These are phyloP conservation scores for Biston stratarius DNA, from an alignment of 2,888 invertebrate species.

Conservation along the genomic window DNA sequence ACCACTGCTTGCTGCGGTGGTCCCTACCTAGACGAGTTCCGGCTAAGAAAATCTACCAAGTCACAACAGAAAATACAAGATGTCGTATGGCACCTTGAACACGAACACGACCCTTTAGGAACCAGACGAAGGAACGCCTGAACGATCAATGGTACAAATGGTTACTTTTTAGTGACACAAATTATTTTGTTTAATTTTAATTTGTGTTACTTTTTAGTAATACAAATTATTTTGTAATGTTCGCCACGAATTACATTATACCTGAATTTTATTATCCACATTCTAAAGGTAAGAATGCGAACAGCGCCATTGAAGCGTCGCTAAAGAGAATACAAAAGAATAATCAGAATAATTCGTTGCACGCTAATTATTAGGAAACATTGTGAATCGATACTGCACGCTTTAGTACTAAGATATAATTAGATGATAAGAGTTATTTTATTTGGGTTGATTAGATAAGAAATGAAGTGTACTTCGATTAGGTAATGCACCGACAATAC, in stretches of 20 bases:
- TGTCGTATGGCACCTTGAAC: no score
- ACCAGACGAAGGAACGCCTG: no score
- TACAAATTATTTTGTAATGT: background rate
- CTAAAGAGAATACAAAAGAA: slow-evolving; percentile 22
- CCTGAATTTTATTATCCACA: slow-evolving; percentile 5
- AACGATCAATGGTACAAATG: no score
- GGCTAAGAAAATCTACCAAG: no score
- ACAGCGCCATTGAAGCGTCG: slow-evolving; percentile 19
- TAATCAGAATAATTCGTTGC: slow-evolving; percentile 16
- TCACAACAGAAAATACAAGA: no score
- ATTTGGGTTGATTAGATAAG: background rate
- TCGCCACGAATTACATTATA: slow-evolving; percentile 7
- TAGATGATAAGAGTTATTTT: slow-evolving; percentile 10
- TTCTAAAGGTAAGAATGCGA: slow-evolving; percentile 31
- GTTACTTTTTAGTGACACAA: no score
- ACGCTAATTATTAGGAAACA: slow-evolving; percentile 14
- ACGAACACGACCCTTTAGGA: no score
- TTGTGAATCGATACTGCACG: slow-evolving; percentile 11
- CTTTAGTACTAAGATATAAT: slow-evolving; percentile 6
- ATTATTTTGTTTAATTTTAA: background rate
- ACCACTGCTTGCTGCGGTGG: no score
- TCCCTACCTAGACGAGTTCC: no score
- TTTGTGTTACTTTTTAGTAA: no score
- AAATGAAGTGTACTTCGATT: background rate
- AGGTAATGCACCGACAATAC: no score